Base-by-base conservation (phyloP, 2,888 invertebrate genomes). In the Perdita meconis region DNA sequence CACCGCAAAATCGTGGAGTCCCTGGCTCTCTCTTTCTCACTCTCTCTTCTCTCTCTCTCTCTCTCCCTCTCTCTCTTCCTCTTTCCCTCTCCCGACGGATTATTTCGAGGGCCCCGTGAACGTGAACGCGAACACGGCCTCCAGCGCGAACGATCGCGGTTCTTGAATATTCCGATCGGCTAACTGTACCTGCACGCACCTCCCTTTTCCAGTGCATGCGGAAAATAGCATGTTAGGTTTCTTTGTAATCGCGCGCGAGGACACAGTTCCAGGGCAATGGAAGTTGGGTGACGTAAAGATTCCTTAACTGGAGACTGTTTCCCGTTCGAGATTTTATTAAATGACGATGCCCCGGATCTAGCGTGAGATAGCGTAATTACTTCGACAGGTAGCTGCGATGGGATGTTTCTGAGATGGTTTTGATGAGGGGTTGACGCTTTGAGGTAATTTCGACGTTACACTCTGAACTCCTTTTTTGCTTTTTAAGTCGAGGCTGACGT, bases 91-190 rank as follows among this genome's bases (percentile, higher is more conserved):
- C 42, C 8, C 34, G 30, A 19, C 22, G 26, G n/a, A n/a, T n/a
- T n/a, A 55, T 51, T 38, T 44, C 22, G 47, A 38, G 61, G 44
- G 55, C 3, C 19, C 10, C 1, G 30, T 13, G 34, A 40, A 74
- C 42, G 64, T n/a, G 55, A 22, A 38, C 44, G 30, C 24, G 68
- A 8, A 40, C 57, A 51, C 47, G 38, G 59, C 2, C 19, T 19
- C 56, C 38, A 13, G 22, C 47, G 57, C 19, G 74, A 63, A 61
- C 22, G n/a, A 24, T 40, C 50, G 38, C 22, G 19, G 53, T 74
- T 40, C 53, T 53, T 77, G 68, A 68, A 77, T 77, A 75, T 75
- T 75, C 75, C 22, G 75, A 77, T 64, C 57, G 68, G 63, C 44
- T 77, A 77, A 77, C 77, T 77, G 77, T 77, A 77, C 47, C 3